Conservation (phyloP, 1,140 invertebrate genomes). For the Conus ventricosus region DNA sequence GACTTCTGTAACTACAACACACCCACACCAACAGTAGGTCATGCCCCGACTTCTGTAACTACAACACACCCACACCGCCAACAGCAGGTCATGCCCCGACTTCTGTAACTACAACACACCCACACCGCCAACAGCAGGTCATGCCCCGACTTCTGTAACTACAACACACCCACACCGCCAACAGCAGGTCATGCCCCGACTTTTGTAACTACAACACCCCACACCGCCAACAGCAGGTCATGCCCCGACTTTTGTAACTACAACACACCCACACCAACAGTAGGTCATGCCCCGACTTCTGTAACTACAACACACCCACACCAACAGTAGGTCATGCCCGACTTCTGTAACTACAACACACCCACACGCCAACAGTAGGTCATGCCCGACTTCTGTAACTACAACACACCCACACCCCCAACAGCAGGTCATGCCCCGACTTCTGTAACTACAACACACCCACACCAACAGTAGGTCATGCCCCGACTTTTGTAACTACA, state of each 20-base stretch:
- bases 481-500: conserved; percentile 74
- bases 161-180: conserved; percentile 84
- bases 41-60: conserved; percentile 80
- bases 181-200: conserved; percentile 91
- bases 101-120: neutral
- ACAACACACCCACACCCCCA: conserved; percentile 84
- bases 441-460: conserved; percentile 81
- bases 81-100: conserved; percentile 91
- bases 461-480: conserved; percentile 96
- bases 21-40: conserved; percentile 95
- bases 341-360: conserved; percentile 81
- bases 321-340: conserved; percentile 94
- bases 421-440: conserved; percentile 91
- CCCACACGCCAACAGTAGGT: conserved; percentile 92
- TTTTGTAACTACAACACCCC: conserved; percentile 66
- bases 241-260: conserved; percentile 80
- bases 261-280: conserved; percentile 92
- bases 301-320: conserved; percentile 85
- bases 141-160: conserved; percentile 80
- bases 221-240: conserved; percentile 93
- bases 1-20: conserved; percentile 78
- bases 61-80: conserved; percentile 84
- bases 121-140: conserved; percentile 95
- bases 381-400: conserved; percentile 82
- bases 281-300: conserved; percentile 87